Evolutionary conservation across 2,888 invertebrate genomes (phyloP), one percentile per base, ranked within the genome.

Genomic region (Junonia oenone): DNA sequence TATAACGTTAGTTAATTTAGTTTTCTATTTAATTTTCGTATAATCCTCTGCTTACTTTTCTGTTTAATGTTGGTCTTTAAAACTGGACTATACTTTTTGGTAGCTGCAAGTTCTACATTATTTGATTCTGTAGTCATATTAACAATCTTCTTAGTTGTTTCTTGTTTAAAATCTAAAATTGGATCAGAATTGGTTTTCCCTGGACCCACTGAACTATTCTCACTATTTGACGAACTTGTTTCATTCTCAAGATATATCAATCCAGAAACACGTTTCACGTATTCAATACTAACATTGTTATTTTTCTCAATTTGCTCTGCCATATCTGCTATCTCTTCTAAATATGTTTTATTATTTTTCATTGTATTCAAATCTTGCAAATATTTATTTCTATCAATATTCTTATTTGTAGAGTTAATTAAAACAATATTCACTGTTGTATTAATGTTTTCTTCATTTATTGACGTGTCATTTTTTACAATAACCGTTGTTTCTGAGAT

Each of bases 291-390:
- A 0, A 73, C 74, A 47, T 83, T 80, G 59, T 83, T 84, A 51
- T 79, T 76, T 56, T 65, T 68, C 2, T 85, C 83, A 52, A 84
- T 85, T 53, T 71, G 65, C 45, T 79, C 77, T 0, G 81, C 73
- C 37, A 84, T 51, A 15, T 61, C 69, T 13, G 68, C 68, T 8
- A 84, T 84, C 67, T 78, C 71, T 43, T 78, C 68, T 15, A 53
- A 49, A 51, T 62, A 55, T 5, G 22, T 27, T 33, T 35, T 58
- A 0, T 55, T 19, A 22, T 29, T 40, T 17, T 17, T 19, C 3
- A 51, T 59, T 14, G 47, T 56, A 29, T 66, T 63, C 4, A 51
- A 52, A 14, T 62, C 59, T 13, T 66, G 63, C 9, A 38, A 55
- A 31, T 76, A 69, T 59, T 69, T 74, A 58, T 72, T 75, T 15